Evolutionary conservation across 64 coral and sea anemone species (phyloP).

Genomic region (Pachyseris speciosa): DNA sequence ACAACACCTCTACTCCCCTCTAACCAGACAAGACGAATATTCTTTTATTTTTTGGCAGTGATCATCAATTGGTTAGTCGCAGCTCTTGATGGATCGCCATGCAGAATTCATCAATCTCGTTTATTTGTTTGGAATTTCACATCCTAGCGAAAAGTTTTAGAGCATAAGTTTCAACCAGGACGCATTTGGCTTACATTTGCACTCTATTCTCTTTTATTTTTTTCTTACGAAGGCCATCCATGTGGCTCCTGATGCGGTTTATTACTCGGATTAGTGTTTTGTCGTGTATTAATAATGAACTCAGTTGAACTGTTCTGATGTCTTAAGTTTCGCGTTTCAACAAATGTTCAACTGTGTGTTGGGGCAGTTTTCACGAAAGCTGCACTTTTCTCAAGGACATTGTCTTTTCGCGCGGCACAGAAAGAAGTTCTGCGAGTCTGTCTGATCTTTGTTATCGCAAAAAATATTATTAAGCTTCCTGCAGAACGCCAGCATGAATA

Average conservation of each 20-base stretch:
- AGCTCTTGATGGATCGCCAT: background rate
- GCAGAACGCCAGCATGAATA: background rate
- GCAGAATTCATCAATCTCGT: background rate
- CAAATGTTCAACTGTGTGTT: too few relatives aligned
- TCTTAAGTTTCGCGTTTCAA: too few relatives aligned
- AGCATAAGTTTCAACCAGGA: too few relatives aligned
- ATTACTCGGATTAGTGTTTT: constrained; percentile 21
- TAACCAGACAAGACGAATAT: too few relatives aligned
- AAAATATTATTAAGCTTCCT: background rate
- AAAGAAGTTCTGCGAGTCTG: background rate
- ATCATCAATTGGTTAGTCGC: background rate
- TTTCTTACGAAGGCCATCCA: background rate
- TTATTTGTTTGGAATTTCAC: background rate
- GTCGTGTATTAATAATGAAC: background rate
- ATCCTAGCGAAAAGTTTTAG: background rate
- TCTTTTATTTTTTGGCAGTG: too few relatives aligned
- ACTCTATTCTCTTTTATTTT: background rate
- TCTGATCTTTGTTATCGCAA: background rate
- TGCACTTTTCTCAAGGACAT: background rate
- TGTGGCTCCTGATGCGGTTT: background rate
- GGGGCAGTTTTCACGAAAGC: too few relatives aligned
- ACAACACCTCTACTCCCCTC: too few relatives aligned
- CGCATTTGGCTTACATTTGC: too few relatives aligned
- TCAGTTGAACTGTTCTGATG: background rate
- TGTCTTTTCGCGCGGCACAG: background rate